phyloP scores from a whole-genome alignment of 1,140 invertebrate species.

The Drosophila erecta region DNA sequence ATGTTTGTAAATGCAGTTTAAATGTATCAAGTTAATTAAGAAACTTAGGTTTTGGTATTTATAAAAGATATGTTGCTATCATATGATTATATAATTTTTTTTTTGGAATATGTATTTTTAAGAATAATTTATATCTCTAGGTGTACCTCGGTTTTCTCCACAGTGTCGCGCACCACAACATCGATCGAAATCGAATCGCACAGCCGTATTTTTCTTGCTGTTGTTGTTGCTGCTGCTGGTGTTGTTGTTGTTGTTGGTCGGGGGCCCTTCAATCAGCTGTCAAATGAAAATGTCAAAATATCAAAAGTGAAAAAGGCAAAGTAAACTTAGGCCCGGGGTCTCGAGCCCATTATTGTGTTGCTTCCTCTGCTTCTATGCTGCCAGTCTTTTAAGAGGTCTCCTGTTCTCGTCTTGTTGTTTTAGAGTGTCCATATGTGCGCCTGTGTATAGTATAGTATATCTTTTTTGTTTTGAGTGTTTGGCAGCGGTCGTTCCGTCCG shows the following conservation, averaged over 20 bases:
- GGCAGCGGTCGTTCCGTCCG: conserved; percentile 49
- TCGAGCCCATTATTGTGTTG: conserved; percentile 76
- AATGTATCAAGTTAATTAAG: not conserved
- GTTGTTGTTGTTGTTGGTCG: conserved; percentile 38
- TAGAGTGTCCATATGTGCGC: conserved; percentile 38
- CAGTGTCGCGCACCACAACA: conserved; percentile 34
- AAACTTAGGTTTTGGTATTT: no score
- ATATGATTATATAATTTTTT: no score
- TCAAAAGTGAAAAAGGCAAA: conserved; percentile 83
- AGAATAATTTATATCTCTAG: no score
- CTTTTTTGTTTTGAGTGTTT: conserved; percentile 51
- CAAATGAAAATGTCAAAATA: conserved; percentile 83
- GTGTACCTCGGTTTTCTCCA: conserved; percentile 9
- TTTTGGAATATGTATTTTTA: no score
- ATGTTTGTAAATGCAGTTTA: not conserved
- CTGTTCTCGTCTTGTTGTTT: conserved; percentile 47
- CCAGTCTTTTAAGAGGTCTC: conserved; percentile 74
- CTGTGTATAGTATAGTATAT: conserved; percentile 22
- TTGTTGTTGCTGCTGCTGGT: conserved; percentile 8
- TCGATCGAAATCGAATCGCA: conserved; percentile 74
- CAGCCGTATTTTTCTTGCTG: conserved; percentile 17
- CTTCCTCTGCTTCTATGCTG: conserved; percentile 41
- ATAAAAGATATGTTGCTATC: no score
- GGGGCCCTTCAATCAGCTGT: conserved; percentile 79
- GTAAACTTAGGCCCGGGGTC: conserved; percentile 73